Evolutionary conservation across 2,888 invertebrate species (phyloP), one percentile per base, ranked within the genome.

Genomic region (Anticlea derivata): DNA sequence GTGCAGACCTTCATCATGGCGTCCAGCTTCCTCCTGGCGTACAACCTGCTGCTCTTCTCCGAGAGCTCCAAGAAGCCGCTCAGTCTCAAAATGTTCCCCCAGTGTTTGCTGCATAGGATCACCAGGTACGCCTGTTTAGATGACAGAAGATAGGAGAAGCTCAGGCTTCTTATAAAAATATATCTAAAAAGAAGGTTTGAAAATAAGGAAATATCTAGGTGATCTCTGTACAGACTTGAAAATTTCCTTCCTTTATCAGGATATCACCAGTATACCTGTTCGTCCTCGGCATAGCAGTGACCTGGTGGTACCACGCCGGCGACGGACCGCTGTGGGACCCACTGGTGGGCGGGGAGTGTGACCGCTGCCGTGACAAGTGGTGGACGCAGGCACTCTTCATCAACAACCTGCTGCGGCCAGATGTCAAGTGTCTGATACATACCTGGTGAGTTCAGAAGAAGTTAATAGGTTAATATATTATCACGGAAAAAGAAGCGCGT

Each of bases 1-100:
- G 79, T 81, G 7, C 83, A 83, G 39, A 67, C 62, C 0, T 83
- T 82, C 65, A 64, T 83, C 48, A 67, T 83, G 63, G 52, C 68
- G 0, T 83, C 83, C 24, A 72, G 68, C 55, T 83, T 83, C 61
- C 68, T 83, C n/a, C 60, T 83, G 20, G 72, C 79, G 0, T 80
- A 81, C 68, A 80, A 75, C 54, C 57, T 80, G 40, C 73, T 83
- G 12, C 46, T 77, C 0, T 47, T 61, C 41, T 55, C 69, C 1
- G 69, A 72, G 17, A 61, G 61, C 30, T 58, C 61, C 26, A 61
- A 64, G 43, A 56, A 53, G 5, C 44, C 58, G 22, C 49, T 75
- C 3, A 54, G 61, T 10, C 38, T 78, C 12, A 45, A 20, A 2
- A 66, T 78, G 66, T 52, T 80, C 22, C 78, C 82, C 0, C 50